These are phyloP conservation scores for Tapera naevia DNA, from an alignment of 2,797 vertebrate genomes.

Conservation along the genomic window DNA sequence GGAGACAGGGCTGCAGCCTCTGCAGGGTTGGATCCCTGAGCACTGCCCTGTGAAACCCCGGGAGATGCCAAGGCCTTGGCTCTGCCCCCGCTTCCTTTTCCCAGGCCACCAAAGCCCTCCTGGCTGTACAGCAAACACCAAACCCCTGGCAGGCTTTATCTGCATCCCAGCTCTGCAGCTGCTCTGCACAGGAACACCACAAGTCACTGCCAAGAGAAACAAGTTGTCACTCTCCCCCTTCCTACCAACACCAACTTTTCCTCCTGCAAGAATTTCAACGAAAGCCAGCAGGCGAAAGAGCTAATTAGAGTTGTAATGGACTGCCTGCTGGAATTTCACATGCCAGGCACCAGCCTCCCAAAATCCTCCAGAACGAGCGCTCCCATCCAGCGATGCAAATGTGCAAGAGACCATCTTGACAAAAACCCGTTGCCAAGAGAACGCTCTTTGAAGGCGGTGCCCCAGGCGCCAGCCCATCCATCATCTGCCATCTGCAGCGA, in stretches of 20 bases:
- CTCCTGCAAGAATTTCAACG: not conserved
- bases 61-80: not conserved
- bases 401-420: not conserved
- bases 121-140: not conserved
- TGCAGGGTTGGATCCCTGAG: rapidly evolving
- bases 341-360: not conserved
- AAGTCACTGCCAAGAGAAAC: not conserved
- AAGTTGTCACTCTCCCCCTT: not conserved
- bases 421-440: not conserved
- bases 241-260: not conserved
- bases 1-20: not conserved
- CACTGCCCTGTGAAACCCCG: not conserved
- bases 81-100: not conserved
- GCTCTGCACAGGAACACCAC: not conserved
- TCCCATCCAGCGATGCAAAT: not conserved
- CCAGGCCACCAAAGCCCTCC: not conserved
- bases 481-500: not conserved
- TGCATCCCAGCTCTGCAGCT: not conserved
- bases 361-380: not conserved
- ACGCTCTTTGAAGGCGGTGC: not conserved
- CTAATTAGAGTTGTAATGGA: not conserved
- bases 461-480: not conserved
- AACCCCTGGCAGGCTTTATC: not conserved
- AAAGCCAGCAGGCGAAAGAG: not conserved
- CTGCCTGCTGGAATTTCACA: not conserved